phyloP scores from a whole-genome alignment of 2,888 invertebrate genomes.

The Pyrrhosoma nymphula region DNA sequence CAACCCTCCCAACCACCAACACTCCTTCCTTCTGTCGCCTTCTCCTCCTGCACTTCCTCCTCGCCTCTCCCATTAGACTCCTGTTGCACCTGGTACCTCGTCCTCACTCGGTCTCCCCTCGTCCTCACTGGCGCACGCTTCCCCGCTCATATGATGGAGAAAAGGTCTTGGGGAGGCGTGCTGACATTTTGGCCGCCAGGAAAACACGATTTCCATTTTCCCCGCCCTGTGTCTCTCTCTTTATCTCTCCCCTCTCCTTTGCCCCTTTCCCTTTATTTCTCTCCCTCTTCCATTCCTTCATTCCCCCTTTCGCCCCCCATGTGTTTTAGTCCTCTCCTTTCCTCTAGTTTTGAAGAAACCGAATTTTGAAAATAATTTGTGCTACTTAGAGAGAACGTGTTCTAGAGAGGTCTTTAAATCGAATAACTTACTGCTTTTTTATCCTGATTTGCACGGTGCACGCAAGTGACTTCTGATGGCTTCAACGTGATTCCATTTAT shows the following conservation, averaged over 20 bases:
- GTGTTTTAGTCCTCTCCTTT: too few species aligned
- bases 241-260: neutral
- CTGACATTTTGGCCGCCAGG: slow-evolving; percentile 24
- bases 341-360: too few species aligned
- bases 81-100: slow-evolving; percentile 37
- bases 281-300: neutral
- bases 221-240: neutral
- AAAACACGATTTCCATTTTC: slow-evolving; percentile 27
- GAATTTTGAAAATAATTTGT: too few species aligned
- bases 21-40: neutral
- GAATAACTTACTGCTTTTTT: too few species aligned
- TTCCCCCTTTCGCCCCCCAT: neutral
- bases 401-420: too few species aligned
- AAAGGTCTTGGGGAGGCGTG: neutral
- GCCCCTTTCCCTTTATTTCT: neutral
- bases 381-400: too few species aligned
- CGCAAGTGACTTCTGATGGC: too few species aligned
- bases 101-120: neutral
- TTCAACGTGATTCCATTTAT: too few species aligned
- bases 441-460: too few species aligned
- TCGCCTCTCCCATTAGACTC: neutral
- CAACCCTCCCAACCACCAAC: neutral
- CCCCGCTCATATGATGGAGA: neutral
- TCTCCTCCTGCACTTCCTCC: neutral
- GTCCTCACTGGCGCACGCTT: neutral